Evolutionary conservation across 1,140 invertebrate species (phyloP).

Genomic region (Eumeta japonica): DNA sequence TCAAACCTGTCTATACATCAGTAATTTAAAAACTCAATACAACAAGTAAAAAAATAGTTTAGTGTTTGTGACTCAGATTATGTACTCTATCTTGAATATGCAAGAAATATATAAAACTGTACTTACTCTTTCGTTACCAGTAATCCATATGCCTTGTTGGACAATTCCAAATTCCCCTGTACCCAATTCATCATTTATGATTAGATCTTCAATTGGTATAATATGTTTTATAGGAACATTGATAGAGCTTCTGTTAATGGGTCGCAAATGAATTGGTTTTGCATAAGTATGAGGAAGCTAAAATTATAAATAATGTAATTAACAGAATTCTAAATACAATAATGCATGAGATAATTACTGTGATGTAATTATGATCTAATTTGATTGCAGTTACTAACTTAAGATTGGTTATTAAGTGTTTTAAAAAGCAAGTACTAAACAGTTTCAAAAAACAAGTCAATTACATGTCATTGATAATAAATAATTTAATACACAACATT

Average conservation of each 20-base stretch:
- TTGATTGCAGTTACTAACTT: too few relatives aligned
- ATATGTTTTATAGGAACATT: slow-evolving; percentile 89
- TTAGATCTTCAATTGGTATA: slow-evolving; percentile 90
- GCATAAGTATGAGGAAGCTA: slow-evolving; percentile 25
- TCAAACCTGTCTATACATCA: too few relatives aligned
- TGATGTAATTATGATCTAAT: slow-evolving; percentile 34
- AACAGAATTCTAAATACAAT: slow-evolving; percentile 3
- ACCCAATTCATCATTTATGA: slow-evolving; percentile 91
- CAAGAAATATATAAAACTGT: slow-evolving; percentile 7
- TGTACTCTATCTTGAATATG: slow-evolving; percentile 96
- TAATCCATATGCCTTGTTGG: slow-evolving; percentile 97
- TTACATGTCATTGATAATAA: too few relatives aligned
- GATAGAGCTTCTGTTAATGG: slow-evolving; percentile 24
- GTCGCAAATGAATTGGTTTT: slow-evolving; percentile 24
- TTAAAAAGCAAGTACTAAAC: too few relatives aligned
- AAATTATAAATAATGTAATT: slow-evolving; percentile 14
- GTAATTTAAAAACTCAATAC: too few relatives aligned
- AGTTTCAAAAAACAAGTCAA: too few relatives aligned
- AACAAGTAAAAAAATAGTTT: too few relatives aligned
- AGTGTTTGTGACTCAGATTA: too few relatives aligned
- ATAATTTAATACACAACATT: too few relatives aligned
- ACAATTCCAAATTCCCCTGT: slow-evolving; percentile 97
- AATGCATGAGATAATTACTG: not conserved
- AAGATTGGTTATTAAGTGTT: too few relatives aligned
- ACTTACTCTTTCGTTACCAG: slow-evolving; percentile 83